Evolutionary conservation across 2,113 vertebrate genomes (phyloP), one percentile per base, ranked within the genome.

Genomic region (Cathartes aura): DNA sequence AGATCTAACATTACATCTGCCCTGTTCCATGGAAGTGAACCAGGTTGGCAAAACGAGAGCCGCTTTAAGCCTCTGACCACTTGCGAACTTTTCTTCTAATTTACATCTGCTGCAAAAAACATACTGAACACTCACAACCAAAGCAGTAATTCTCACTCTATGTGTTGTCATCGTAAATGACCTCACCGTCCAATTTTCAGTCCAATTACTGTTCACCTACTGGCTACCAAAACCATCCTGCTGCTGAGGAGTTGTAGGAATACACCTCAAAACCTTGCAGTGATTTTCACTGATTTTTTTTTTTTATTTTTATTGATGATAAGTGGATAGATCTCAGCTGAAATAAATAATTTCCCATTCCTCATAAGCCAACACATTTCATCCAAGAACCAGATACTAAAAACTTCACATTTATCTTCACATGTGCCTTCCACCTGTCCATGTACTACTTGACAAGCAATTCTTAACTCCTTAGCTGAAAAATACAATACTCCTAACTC

Each of bases 131-230:
- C 43, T 56, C 91, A 66, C 12, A 89, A 52, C 52, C 47, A 34
- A 91, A 82, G 87, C 89, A 82, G 43, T 91, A 91, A 96, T 84
- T 94, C 91, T 94, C 83, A 89, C 73, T 83, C 38, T 67, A 15
- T 53, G 55, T 55, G 76, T 91, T 96, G 81, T 75, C 89, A 89
- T 36, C 1, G 0, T 40, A 93, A 96, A 95, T 71, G 76, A 94
- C 68, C 87, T 68, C 84, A 68, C 47, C 3, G 7, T 40, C 84
- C 73, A 87, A 91, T 95, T 91, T 96, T 87, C 87, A 75, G 73
- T 87, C 89, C 93, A 96, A 85, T 95, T 97, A 96, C 48, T 93
- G 89, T 74, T 59, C 6, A 8, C 83, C 89, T 79, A 71, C 64
- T 34, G 59, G 68, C 63, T 82, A 71, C 73, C 80, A 82, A 91